Evolutionary conservation across 2,888 invertebrate species (phyloP).

Genomic region (Cactoblastis cactorum): DNA sequence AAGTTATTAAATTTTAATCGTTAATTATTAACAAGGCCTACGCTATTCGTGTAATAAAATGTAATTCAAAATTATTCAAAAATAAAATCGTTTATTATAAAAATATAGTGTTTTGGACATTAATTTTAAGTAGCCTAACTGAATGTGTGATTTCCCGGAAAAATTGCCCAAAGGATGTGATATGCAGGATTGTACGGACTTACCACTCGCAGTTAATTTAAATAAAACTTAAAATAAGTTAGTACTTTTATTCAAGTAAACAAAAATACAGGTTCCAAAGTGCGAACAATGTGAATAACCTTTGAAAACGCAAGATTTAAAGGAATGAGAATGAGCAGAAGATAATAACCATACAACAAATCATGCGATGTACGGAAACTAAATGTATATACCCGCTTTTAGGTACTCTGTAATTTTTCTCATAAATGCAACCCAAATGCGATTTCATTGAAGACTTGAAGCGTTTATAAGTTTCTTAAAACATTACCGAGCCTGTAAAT

Average conservation of each 20-base stretch:
- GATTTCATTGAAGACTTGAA: neutral
- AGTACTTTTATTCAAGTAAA: slow-evolving; percentile 68
- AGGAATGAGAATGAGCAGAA: slow-evolving; percentile 6
- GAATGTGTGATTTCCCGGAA: neutral
- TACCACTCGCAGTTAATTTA: slow-evolving; percentile 50
- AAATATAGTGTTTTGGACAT: slow-evolving; percentile 39
- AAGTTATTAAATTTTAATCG: slow-evolving; percentile 49
- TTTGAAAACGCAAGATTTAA: slow-evolving; percentile 14
- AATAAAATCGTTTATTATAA: slow-evolving; percentile 55
- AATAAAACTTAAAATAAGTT: slow-evolving; percentile 68
- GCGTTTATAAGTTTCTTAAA: neutral
- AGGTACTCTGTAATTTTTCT: neutral
- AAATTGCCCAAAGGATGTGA: slow-evolving; percentile 13
- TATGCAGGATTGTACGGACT: slow-evolving; percentile 22
- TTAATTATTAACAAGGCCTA: slow-evolving; percentile 63
- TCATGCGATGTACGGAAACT: neutral
- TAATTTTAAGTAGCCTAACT: slow-evolving; percentile 22
- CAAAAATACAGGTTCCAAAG: slow-evolving; percentile 57
- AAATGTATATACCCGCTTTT: neutral
- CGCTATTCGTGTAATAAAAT: slow-evolving; percentile 54
- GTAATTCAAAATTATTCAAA: slow-evolving; percentile 65
- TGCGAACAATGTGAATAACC: slow-evolving; percentile 27
- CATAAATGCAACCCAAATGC: neutral
- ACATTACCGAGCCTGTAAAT: neutral
- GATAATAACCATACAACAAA: neutral